These are phyloP conservation scores for Sebastes glaucus DNA, from an alignment of 2,797 vertebrate species.

Conservation along the genomic window DNA sequence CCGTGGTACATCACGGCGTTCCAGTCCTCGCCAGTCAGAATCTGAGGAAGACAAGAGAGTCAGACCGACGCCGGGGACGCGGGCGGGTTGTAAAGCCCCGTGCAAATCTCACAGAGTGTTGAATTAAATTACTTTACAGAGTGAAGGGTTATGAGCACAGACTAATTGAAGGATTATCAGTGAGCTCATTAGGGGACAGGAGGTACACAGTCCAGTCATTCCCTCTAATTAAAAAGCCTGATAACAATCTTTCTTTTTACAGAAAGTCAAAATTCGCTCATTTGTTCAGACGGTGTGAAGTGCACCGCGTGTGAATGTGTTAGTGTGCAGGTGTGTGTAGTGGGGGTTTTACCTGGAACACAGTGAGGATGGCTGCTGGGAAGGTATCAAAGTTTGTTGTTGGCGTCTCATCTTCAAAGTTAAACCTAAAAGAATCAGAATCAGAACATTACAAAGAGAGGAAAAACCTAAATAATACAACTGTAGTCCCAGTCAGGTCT, in stretches of 20 bases:
- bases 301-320: not conserved
- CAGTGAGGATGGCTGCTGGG: conserved; percentile 95
- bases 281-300: conserved; percentile 12
- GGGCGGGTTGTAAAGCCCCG: not conserved
- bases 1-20: conserved; percentile 98
- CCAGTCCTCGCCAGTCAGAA: conserved; percentile 98
- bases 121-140: conserved; percentile 49
- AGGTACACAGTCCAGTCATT: conserved; percentile 40
- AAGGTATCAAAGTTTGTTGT: conserved; percentile 98
- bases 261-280: conserved; percentile 3
- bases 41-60: conserved; percentile 76
- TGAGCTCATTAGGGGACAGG: conserved; percentile 39
- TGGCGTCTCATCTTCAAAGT: conserved; percentile 94
- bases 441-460: not conserved
- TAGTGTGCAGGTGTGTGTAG: not conserved
- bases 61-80: not conserved
- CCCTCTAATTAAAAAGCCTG: conserved; percentile 56
- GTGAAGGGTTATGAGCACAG: conserved; percentile 38
- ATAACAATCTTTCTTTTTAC: conserved; percentile 32
- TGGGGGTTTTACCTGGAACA: conserved; percentile 88
- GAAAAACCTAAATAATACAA: not conserved
- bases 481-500: not conserved
- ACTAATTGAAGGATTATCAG: conserved; percentile 65
- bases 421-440: conserved; percentile 85
- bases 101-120: conserved; percentile 8